Evolutionary conservation across 2,888 invertebrate genomes (phyloP).

Genomic region (Cephus pulcher): DNA sequence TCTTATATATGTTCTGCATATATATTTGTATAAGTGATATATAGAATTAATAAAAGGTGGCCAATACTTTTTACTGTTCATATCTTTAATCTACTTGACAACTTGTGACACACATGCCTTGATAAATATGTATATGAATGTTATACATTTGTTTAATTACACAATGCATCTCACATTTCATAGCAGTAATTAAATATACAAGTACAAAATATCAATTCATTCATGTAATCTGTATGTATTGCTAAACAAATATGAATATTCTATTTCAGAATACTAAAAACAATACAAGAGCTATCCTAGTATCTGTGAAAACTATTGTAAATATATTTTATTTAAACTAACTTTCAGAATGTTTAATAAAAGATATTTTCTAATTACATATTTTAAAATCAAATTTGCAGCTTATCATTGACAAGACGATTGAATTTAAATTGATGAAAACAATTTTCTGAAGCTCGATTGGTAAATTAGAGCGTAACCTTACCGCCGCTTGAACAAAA

Average conservation of each 20-base stretch:
- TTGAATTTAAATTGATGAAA: not conserved
- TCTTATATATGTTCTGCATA: too few relatives aligned
- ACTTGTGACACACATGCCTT: not conserved
- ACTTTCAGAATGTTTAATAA: not conserved
- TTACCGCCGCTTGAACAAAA: not conserved
- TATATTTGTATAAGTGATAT: too few relatives aligned
- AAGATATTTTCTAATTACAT: not conserved
- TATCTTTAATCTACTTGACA: not conserved
- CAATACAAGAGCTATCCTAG: not conserved
- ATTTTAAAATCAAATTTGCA: not conserved
- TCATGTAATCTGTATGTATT: not conserved
- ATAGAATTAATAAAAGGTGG: not conserved
- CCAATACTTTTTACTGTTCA: not conserved
- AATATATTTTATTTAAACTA: not conserved
- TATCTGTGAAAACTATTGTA: not conserved
- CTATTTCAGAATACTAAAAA: not conserved
- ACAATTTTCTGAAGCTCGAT: not conserved
- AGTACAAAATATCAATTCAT: too few relatives aligned
- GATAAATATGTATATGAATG: not conserved
- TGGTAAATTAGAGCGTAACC: not conserved
- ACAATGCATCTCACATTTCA: not conserved
- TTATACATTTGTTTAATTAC: not conserved
- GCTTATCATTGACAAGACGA: not conserved
- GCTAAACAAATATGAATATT: not conserved
- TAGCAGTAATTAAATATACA: not conserved